phyloP scores from a whole-genome alignment of 2,113 vertebrate genomes.

The Callipepla squamata region DNA sequence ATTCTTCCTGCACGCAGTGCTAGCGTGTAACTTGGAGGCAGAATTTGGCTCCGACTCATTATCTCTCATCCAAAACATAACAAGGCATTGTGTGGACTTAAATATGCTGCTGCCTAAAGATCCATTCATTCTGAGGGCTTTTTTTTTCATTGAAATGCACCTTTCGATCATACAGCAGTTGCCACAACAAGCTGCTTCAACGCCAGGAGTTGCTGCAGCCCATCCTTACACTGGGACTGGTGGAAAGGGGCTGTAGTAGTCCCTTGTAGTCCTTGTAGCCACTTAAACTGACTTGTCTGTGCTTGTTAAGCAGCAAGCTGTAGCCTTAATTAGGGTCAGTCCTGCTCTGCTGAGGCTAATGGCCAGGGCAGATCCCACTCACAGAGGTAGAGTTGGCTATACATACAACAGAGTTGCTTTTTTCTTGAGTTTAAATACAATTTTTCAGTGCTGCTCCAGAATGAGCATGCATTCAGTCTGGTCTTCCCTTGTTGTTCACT shows the following conservation, averaged over 20 bases:
- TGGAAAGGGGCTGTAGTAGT: too few relatives aligned
- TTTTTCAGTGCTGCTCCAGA: not conserved
- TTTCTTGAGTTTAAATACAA: not conserved
- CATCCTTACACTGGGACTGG: too few relatives aligned
- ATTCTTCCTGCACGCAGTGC: not conserved
- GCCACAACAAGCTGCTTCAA: not conserved
- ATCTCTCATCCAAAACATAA: not conserved
- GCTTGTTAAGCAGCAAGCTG: not conserved
- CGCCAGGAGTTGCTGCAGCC: not conserved
- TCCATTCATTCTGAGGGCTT: not conserved
- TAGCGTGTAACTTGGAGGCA: not conserved
- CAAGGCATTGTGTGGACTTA: constrained; percentile 30
- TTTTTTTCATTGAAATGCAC: not conserved
- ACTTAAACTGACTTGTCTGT: not conserved
- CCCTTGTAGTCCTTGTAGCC: too few relatives aligned
- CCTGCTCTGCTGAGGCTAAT: not conserved
- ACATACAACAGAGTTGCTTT: not conserved
- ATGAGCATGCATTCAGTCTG: not conserved
- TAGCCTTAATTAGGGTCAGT: not conserved
- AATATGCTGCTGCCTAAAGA: constrained; percentile 2
- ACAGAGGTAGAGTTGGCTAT: not conserved
- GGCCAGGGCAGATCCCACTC: not conserved
- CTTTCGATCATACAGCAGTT: not conserved
- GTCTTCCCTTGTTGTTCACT: not conserved
- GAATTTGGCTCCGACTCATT: not conserved